Base-by-base conservation (phyloP, 2,888 invertebrate species). In the Metellina segmentata region DNA sequence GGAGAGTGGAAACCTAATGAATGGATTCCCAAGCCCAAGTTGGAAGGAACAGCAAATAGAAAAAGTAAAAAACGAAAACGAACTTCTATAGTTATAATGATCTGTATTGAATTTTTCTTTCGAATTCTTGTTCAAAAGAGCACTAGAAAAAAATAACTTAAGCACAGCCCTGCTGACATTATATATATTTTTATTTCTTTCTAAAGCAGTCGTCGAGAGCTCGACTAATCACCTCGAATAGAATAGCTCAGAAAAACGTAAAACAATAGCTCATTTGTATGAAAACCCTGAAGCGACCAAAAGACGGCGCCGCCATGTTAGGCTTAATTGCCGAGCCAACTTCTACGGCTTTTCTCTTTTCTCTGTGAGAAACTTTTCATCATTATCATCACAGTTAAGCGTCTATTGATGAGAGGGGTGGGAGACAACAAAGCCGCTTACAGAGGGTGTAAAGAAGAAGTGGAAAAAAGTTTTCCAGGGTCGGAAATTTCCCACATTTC, bases 201-300 rank as follows among this genome's bases (percentile, higher is more conserved):
- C 48, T 19, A 78, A 69, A 83, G 71, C 70, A 81, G 69, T 82
- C 87, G 91, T 91, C 91, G 78, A 71, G 83, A 87, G 77, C 72
- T 53, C 77, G 79, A 87, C 91, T 91, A 91, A 91, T 91, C 91
- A 91, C 83, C 79, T 19, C 79, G 70, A 75, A 81, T 75, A 85
- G 85, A 69, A 85, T 79, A 79, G 81, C 61, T 20, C 71, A 71
- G 77, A 87, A 90, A 91, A 91, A 91, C 86, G 81, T 91, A 91
- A 91, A 91, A 91, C 87, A 91, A 91, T 91, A 72, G 87, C 91
- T 91, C 91, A 88, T 91, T 91, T 91, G 91, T 91, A 86, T 82
- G 82, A 91, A 91, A 78, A 91, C 91, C 91, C 91, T 85, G 85
- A 81, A 90, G 90, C 90, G 70, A 90, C 85, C 85, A 71, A 82